Base-by-base conservation (phyloP, 2,113 vertebrate genomes). In the Clarias batrachus region DNA sequence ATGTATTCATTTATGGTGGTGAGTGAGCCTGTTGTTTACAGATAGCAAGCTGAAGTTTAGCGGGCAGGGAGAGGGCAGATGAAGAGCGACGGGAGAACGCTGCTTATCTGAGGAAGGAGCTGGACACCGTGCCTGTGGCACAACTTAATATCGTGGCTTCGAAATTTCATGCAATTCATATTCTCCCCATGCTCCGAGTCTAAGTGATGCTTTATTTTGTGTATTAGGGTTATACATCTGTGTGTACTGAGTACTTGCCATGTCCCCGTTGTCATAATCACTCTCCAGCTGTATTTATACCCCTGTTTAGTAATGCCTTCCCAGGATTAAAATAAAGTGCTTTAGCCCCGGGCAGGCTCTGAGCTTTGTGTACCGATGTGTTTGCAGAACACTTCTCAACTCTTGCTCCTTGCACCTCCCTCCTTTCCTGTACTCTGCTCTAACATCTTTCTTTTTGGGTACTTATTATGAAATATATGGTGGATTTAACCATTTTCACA, bases 21-120 rank as follows among this genome's bases (percentile, higher is more conserved):
- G 84, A 80, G 91, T 92, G 91, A 92, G 90, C 90, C 92, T 93
- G 93, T 94, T 94, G 93, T 95, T 95, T 94, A 93, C 91, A 92
- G 94, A 94, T 93, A 92, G 92, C 89, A 84, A 13, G 83, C 14
- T 27, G 65, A 84, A 93, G 93, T 93, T 94, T 92, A 92, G 91
- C 86, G 52, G 89, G 82, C 78, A 41, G 86, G 73, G 48, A 62
- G 83, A 86, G 82, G 88, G 78, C 25, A 80, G 83, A 90, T 92
- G 81, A 90, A 89, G 89, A 91, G 90, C 88, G 91, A 90, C 90
- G 87, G 91, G 91, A 90, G 91, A 91, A 94, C 66, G 57, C 80
- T 81, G 60, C 87, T 87, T 90, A 90, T 90, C 87, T 85, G 85
- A 56, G 71, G 52, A 37, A 56, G 63, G 78, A 88, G 87, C 78